Evolutionary conservation across 2,113 vertebrate species (phyloP).

Genomic region (Galbula dea): DNA sequence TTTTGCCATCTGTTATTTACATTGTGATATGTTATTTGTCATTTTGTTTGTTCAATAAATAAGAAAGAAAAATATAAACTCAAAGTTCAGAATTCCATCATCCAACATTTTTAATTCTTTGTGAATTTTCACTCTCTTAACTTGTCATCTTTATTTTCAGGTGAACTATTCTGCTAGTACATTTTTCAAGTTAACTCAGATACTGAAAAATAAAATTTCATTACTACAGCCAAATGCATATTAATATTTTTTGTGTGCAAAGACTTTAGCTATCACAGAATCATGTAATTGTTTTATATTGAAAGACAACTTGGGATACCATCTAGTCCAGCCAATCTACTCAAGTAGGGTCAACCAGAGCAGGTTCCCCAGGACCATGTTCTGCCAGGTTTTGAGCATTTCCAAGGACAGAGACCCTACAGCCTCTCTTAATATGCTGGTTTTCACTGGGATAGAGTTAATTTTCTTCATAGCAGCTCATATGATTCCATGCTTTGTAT

Average conservation of each 20-base stretch:
- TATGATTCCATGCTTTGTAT: background rate
- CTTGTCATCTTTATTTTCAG: background rate
- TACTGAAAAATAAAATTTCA: background rate
- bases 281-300: background rate
- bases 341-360: background rate
- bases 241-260: background rate
- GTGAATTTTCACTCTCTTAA: background rate
- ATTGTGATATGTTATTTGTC: background rate
- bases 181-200: background rate
- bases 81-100: background rate
- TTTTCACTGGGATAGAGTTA: background rate
- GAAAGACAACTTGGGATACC: background rate
- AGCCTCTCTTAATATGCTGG: rapidly evolving
- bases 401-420: background rate
- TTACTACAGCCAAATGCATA: background rate
- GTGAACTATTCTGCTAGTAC: background rate
- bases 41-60: background rate
- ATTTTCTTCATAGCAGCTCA: background rate
- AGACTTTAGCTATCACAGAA: background rate
- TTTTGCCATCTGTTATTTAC: background rate
- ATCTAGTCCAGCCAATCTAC: background rate
- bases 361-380: background rate
- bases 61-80: background rate
- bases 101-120: background rate
- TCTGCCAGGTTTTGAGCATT: background rate